Conservation (phyloP, 2,888 invertebrate genomes). For the Hoplodrina blanda region DNA sequence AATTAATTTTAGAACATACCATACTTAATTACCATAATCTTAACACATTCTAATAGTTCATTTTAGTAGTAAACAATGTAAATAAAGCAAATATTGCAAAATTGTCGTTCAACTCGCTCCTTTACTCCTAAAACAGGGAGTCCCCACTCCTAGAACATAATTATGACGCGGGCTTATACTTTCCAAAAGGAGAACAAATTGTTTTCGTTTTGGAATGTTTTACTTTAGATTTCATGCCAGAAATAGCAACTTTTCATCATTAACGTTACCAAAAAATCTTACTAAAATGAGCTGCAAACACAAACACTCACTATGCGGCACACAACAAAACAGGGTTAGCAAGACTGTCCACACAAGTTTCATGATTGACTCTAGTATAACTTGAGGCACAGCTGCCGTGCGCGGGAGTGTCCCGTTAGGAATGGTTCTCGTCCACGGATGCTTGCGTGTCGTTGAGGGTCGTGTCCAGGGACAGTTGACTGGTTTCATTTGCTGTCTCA, state of each 20-base stretch:
- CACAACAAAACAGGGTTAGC: conserved; percentile 18
- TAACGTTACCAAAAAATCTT: conserved; percentile 3
- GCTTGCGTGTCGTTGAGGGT: conserved; percentile 37
- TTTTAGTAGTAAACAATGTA: conserved; percentile 25
- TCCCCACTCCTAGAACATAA: too few species aligned
- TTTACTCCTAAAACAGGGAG: background rate
- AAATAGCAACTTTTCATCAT: background rate
- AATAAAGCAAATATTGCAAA: conserved; percentile 4
- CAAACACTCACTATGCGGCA: conserved; percentile 6
- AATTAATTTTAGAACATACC: conserved; percentile 28
- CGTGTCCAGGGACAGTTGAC: conserved; percentile 38
- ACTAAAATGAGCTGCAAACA: conserved; percentile 36
- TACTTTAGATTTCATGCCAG: background rate
- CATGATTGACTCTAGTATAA: conserved; percentile 55
- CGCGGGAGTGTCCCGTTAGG: conserved; percentile 62
- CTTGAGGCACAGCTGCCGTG: conserved; percentile 32
- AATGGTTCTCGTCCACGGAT: conserved; percentile 59
- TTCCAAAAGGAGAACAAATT: too few species aligned
- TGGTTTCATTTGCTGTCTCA: conserved; percentile 34
- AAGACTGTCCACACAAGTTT: conserved; percentile 23
- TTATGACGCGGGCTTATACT: too few species aligned
- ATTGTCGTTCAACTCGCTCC: background rate
- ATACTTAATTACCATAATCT: conserved; percentile 31
- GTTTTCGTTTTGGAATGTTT: background rate
- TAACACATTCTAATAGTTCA: conserved; percentile 38